A percentile compares a stretch with the other conserved stretches of the same genome.
These are phyloP conservation scores for Thomomys bottae DNA, from an alignment of 2,113 vertebrate genomes.

Conservation along the genomic window DNA sequence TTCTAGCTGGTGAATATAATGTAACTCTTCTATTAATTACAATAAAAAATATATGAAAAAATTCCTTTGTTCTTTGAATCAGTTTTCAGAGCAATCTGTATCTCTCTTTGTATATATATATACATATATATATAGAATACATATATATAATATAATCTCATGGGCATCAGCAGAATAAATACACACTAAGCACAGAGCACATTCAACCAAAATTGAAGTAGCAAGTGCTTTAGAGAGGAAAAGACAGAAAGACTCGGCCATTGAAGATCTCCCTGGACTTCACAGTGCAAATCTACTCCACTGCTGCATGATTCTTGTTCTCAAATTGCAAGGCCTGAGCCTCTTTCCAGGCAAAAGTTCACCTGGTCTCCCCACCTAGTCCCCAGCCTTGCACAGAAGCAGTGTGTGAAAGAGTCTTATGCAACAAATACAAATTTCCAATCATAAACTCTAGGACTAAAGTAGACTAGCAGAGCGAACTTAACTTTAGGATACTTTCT, in stretches of 20 bases:
- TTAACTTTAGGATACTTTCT: background rate
- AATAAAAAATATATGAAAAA: too few species aligned
- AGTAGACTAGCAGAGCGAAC: background rate
- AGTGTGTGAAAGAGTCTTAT: background rate
- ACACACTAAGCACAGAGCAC: background rate
- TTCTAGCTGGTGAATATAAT: too few species aligned
- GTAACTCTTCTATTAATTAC: too few species aligned
- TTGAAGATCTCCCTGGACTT: fast-evolving
- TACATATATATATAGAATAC: background rate
- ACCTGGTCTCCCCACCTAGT: background rate
- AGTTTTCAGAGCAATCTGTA: background rate
- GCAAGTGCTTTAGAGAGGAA: background rate
- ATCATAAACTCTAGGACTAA: background rate
- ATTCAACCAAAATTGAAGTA: background rate
- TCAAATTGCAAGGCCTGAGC: background rate
- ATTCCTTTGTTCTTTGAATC: slow-evolving; percentile 8
- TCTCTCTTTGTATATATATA: background rate
- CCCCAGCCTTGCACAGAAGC: background rate
- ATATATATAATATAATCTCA: background rate
- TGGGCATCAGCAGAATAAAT: background rate
- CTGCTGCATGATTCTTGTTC: background rate
- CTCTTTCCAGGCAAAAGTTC: background rate
- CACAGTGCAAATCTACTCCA: fast-evolving
- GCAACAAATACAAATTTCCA: background rate
- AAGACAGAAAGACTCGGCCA: background rate